Base-by-base conservation (phyloP, 2,797 vertebrate genomes). In the Tinamus major region DNA sequence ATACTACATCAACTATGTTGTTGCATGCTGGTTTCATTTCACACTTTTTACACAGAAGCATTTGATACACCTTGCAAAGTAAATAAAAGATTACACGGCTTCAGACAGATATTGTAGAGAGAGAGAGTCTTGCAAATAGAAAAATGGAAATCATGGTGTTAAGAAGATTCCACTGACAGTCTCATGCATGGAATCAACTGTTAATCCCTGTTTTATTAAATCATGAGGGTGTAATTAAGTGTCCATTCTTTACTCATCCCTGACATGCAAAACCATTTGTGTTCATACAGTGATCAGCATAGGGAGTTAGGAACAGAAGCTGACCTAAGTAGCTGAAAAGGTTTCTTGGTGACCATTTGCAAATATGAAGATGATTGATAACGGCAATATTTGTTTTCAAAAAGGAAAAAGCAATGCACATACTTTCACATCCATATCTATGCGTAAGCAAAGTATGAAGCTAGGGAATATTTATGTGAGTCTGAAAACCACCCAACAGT, bases 231-330 rank as follows among this genome's bases (percentile, higher is more conserved):
- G 31, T 2, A 13, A 11, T 24, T 49, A 58, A 85, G 27, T 1
- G 0, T 1, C 18, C 46, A 75, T 75, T 70, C 70, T 21, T 2
- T 56, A 49, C 33, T 62, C 0, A 0, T 17, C 2, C 10, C 19
- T 76, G 17, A 81, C 61, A 33, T 65, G 13, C 79, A 67, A 71
- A 16, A 37, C 31, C 15, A 14, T 6, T 74, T 80, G 9, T 79
- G 31, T 17, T 31, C 37, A 58, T 58, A 53, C 39, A 37, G 4
- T 81, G 9, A 8, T 58, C 63, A 79, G 33, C 37, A 53, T 4
- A 5, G 1, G 31, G 59, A 64, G 5, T 24, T 44, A 18, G 55
- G 68, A 77, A 51, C 35, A 68, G 51, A 42, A 41, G 14, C 55
- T 81, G 44, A 10, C 5, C 9, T 20, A 41, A 76, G 35, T 31